Conservation (phyloP, 2,113 vertebrate species). For the Psittacula cyanocephala region DNA sequence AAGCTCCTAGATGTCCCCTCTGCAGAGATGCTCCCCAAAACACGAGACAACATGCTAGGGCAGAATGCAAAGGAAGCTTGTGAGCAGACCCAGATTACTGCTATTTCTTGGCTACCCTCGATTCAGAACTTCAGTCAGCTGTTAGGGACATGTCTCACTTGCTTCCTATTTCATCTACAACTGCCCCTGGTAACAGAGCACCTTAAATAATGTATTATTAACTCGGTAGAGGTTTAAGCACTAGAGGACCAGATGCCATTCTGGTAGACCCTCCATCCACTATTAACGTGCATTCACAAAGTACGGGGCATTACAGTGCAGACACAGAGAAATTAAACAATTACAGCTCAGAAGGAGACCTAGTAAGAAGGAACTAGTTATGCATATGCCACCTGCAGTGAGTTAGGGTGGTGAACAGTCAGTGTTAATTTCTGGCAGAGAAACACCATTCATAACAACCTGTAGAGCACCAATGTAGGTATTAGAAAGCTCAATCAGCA, state of each 20-base stretch:
- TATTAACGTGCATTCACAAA: neutral
- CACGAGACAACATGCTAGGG: rapidly evolving
- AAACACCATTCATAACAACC: neutral
- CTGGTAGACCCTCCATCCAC: neutral
- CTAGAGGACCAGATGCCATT: neutral
- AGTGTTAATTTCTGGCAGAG: neutral
- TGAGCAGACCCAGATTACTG: neutral
- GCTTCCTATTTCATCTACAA: neutral
- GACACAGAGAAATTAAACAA: neutral
- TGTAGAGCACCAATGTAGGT: neutral
- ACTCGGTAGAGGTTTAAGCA: neutral
- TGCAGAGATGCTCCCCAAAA: neutral
- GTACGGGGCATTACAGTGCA: neutral
- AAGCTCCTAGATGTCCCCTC: neutral
- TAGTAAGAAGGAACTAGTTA: neutral
- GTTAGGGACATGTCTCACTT: neutral
- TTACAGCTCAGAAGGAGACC: neutral
- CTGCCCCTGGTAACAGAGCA: neutral
- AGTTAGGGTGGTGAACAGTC: neutral
- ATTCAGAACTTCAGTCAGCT: neutral
- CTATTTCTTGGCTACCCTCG: neutral
- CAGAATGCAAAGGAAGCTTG: neutral
- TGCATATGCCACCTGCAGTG: neutral
- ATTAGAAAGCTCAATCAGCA: neutral
- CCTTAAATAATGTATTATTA: neutral